phyloP scores from a whole-genome alignment of 2,797 vertebrate species.

The Paramormyrops hopkinsi region DNA sequence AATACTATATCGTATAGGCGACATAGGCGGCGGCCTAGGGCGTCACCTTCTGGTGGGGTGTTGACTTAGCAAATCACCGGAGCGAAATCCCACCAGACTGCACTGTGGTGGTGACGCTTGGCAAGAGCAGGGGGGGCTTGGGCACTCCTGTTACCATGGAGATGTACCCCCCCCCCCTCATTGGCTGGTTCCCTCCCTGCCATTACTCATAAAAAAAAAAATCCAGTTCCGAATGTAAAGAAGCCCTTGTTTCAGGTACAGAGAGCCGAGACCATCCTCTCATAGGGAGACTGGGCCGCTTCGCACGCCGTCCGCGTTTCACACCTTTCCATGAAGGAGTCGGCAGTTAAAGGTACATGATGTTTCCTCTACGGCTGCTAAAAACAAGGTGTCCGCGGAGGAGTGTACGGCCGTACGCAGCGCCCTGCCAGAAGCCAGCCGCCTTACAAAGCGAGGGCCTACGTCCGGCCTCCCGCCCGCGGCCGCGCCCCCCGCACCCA shows the following conservation, averaged over 20 bases:
- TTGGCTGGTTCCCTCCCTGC: background rate
- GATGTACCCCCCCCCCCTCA: background rate
- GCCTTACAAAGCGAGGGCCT: conserved; percentile 3
- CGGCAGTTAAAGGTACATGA: background rate
- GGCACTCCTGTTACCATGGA: background rate
- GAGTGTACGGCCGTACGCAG: background rate
- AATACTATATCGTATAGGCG: background rate
- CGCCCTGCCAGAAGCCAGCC: background rate
- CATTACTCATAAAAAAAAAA: background rate
- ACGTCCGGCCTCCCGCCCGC: too few relatives aligned
- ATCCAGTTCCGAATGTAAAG: background rate
- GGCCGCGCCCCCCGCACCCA: too few relatives aligned
- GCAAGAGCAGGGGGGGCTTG: background rate
- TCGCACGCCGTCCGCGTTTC: background rate
- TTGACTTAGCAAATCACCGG: background rate
- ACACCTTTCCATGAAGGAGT: background rate
- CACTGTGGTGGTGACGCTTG: background rate
- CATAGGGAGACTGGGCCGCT: background rate
- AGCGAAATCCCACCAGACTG: background rate
- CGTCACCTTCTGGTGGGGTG: background rate
- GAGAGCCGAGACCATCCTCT: background rate
- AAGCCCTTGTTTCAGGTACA: background rate
- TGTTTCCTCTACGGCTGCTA: background rate
- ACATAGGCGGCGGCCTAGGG: background rate
- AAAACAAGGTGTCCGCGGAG: background rate